Percentiles rank a stretch among this genome's conserved stretches.
Evolutionary conservation across 2,113 vertebrate species (phyloP).

Genomic region (Odocoileus virginianus): DNA sequence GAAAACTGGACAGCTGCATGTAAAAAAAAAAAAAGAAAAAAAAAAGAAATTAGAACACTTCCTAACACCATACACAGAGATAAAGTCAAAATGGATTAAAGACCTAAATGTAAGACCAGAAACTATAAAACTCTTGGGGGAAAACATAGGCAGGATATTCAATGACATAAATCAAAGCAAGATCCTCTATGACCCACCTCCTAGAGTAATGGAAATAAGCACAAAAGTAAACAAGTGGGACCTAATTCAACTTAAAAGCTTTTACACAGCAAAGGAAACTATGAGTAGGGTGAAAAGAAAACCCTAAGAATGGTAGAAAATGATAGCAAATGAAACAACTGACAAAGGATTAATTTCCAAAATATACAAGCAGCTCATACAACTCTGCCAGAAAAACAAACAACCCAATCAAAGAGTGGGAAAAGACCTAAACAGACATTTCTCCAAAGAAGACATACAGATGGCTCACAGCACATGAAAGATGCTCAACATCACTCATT

Average conservation of each 20-base stretch:
- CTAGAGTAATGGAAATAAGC: neutral
- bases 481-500: neutral
- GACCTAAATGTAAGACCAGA: neutral
- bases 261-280: neutral
- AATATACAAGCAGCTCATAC: neutral
- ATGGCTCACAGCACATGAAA: neutral
- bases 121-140: neutral
- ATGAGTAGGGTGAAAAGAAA: neutral
- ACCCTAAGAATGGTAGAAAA: neutral
- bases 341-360: neutral
- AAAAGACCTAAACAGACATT: neutral
- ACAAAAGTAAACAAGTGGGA: neutral
- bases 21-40: neutral
- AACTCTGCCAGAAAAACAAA: neutral
- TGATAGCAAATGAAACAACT: neutral
- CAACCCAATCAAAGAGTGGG: neutral
- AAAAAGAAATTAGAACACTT: neutral
- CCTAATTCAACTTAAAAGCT: neutral
- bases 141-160: neutral
- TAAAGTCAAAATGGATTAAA: neutral
- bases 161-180: neutral
- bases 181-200: neutral
- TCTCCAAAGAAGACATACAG: neutral
- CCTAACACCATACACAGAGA: neutral
- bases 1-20: neutral